These are phyloP conservation scores for Holcopasites calliopsidis DNA, from an alignment of 1,140 invertebrate species.

Conservation along the genomic window DNA sequence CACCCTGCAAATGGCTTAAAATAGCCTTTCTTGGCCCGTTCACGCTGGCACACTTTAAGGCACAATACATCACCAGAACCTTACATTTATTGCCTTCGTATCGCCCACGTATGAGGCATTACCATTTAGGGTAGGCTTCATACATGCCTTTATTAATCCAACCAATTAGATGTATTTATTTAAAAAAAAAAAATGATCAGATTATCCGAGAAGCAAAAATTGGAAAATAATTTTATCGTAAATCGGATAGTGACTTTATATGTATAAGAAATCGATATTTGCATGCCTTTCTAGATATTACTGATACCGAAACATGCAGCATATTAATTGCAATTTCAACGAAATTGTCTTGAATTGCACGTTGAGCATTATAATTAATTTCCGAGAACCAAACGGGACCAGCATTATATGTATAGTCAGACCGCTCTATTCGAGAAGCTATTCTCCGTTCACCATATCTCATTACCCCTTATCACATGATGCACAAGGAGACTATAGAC, in stretches of 20 bases:
- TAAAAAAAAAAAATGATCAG: too few relatives aligned
- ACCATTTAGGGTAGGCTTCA: not conserved
- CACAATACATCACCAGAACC: not conserved
- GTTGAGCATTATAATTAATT: constrained; percentile 33
- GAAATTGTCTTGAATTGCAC: not conserved
- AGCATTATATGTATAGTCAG: constrained; percentile 18
- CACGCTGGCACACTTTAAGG: constrained; percentile 1
- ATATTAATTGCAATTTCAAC: constrained; percentile 14
- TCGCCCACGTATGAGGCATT: not conserved
- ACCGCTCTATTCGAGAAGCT: constrained; percentile 45
- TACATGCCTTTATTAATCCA: too few relatives aligned
- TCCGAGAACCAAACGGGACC: constrained; percentile 10
- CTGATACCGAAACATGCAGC: not conserved
- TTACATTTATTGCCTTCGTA: constrained; percentile 9
- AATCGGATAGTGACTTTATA: too few relatives aligned
- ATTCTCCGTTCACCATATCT: constrained; percentile 29
- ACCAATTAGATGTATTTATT: too few relatives aligned
- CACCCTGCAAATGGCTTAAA: not conserved
- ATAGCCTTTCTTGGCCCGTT: constrained; percentile 7
- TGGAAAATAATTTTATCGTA: too few relatives aligned
- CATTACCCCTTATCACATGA: constrained; percentile 40
- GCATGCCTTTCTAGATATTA: not conserved
- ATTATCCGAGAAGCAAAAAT: too few relatives aligned
- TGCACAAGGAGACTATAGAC: constrained; percentile 44
- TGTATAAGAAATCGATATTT: not conserved